Conservation (phyloP, 1,140 invertebrate genomes). For the Venturia canescens region DNA sequence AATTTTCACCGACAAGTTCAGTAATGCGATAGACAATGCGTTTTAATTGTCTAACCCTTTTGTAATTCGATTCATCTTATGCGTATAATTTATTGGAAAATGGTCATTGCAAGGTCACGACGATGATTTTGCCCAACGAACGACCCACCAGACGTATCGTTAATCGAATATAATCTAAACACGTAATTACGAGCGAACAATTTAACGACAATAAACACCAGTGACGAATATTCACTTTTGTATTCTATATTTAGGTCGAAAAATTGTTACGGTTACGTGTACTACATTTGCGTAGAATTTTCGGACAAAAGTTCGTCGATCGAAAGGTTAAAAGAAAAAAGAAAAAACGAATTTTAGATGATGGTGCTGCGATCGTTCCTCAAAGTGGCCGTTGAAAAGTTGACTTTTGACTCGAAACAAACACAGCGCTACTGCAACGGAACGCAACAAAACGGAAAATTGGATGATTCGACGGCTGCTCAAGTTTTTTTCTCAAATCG, state of each 20-base stretch:
- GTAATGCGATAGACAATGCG: not conserved
- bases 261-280: not conserved
- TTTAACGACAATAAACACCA: slow-evolving; percentile 51
- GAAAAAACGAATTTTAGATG: too few relatives aligned
- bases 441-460: too few relatives aligned
- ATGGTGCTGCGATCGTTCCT: not conserved
- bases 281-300: slow-evolving; percentile 3
- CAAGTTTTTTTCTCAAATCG: too few relatives aligned
- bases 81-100: not conserved
- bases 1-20: not conserved
- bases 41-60: not conserved
- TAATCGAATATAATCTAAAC: slow-evolving; percentile 18
- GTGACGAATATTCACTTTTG: slow-evolving; percentile 36
- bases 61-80: not conserved
- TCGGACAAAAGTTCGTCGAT: not conserved
- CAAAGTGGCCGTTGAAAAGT: not conserved
- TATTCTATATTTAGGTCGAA: slow-evolving; percentile 33
- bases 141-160: not conserved
- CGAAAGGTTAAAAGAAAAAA: not conserved
- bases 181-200: slow-evolving; percentile 50
- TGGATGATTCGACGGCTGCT: too few relatives aligned
- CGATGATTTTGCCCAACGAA: not conserved
- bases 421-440: too few relatives aligned
- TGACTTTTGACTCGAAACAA: not conserved
- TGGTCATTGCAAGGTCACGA: not conserved